A percentile compares a stretch with the other conserved stretches of the same genome.
phyloP scores from a whole-genome alignment of 2,113 vertebrate species.

The Peromyscus polionotus region DNA sequence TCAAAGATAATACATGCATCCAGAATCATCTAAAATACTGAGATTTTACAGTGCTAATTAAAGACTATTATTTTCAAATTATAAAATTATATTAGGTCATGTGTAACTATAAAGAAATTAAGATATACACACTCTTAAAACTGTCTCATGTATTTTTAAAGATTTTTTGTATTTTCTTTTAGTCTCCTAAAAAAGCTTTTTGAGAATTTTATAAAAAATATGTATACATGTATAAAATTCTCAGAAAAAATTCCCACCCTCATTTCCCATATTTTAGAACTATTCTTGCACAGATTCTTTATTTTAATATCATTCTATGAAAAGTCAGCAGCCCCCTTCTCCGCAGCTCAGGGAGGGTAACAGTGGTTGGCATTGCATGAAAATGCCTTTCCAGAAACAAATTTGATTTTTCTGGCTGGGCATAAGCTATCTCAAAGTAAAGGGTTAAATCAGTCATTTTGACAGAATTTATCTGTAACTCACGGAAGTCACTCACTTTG shows the following conservation, averaged over 20 bases:
- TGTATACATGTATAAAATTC: not conserved
- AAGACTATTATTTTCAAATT: slow-evolving; percentile 42
- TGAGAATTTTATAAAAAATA: not conserved
- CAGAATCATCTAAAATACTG: slow-evolving; percentile 20
- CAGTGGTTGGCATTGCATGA: not conserved
- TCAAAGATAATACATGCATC: not conserved
- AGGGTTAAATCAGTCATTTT: slow-evolving; percentile 27
- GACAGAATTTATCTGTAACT: slow-evolving; percentile 45
- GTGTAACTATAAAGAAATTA: slow-evolving; percentile 30
- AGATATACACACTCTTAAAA: slow-evolving; percentile 25
- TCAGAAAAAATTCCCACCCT: not conserved
- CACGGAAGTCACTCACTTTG: slow-evolving; percentile 12
- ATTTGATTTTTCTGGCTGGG: not conserved
- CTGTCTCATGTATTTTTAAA: not conserved
- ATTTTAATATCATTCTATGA: not conserved
- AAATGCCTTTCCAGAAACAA: not conserved
- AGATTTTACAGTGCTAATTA: not conserved
- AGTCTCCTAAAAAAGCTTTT: not conserved
- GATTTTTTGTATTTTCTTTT: not conserved
- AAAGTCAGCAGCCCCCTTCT: not conserved
- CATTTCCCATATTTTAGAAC: not conserved
- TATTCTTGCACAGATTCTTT: not conserved
- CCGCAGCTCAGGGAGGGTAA: not conserved
- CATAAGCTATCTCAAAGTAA: not conserved
- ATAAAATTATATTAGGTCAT: not conserved